These are phyloP conservation scores for Mesochorus sp. DNA, from an alignment of 2,888 invertebrate species.

Conservation along the genomic window DNA sequence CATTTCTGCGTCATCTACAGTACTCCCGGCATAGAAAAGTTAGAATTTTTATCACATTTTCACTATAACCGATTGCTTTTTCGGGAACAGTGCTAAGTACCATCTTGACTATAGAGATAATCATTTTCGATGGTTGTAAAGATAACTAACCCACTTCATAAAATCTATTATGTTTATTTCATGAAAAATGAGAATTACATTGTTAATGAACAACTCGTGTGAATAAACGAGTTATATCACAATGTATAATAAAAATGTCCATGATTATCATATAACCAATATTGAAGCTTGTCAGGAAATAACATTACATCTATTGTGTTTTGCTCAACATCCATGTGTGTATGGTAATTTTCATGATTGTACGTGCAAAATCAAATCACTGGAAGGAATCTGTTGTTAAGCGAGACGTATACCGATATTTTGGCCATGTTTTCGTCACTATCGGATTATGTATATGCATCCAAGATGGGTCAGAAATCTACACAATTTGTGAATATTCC, in stretches of 20 bases:
- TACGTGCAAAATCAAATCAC: constrained; percentile 12
- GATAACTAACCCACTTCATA: neutral
- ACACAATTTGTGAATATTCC: constrained; percentile 14
- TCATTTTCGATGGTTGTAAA: neutral
- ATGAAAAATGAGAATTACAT: too few species aligned
- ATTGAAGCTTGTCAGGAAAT: neutral
- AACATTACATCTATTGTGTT: neutral
- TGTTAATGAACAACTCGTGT: too few species aligned
- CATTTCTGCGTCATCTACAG: neutral
- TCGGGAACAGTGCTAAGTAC: neutral
- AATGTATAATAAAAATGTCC: too few species aligned
- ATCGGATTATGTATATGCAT: neutral
- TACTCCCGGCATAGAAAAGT: neutral
- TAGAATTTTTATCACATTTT: neutral
- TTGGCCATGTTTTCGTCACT: constrained; percentile 6
- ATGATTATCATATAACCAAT: too few species aligned
- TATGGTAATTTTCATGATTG: constrained; percentile 23
- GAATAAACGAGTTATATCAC: too few species aligned
- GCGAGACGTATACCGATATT: constrained; percentile 13
- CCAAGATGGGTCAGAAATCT: constrained; percentile 14
- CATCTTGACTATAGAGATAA: neutral
- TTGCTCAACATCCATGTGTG: neutral
- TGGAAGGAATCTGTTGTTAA: constrained; percentile 4
- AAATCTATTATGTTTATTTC: neutral
- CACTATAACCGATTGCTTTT: neutral